Evolutionary conservation across 2,113 vertebrate species (phyloP).

Genomic region (Podocnemis expansa): DNA sequence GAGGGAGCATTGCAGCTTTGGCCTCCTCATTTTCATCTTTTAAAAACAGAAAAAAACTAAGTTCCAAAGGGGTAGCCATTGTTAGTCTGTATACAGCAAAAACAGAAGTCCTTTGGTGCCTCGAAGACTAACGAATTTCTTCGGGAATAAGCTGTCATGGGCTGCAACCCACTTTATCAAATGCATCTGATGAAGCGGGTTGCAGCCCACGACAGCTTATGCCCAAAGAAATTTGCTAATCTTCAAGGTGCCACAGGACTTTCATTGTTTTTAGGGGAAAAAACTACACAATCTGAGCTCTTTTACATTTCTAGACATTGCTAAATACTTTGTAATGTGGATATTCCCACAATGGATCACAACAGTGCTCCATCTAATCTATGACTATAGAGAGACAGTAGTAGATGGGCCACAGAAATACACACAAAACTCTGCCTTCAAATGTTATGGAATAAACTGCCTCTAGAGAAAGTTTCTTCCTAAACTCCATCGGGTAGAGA

Average conservation of each 20-base stretch:
- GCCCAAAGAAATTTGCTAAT: no score
- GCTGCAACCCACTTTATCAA: no score
- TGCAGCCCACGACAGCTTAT: no score
- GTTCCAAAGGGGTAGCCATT: no score
- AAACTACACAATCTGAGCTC: background rate
- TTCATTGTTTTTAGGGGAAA: no score
- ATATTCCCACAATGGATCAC: background rate
- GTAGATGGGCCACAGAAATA: rapidly evolving
- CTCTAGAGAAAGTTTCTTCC: rapidly evolving
- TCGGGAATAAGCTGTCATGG: no score
- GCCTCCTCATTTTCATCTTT: background rate
- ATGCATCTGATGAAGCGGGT: no score
- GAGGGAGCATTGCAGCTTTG: background rate
- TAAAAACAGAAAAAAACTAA: background rate
- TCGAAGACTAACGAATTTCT: no score
- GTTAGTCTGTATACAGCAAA: no score
- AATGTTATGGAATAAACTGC: rapidly evolving
- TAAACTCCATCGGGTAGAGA: rapidly evolving
- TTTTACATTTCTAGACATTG: background rate
- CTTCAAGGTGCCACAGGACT: no score
- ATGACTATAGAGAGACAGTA: background rate
- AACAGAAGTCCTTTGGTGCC: no score
- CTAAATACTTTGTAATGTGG: background rate
- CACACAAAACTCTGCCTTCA: rapidly evolving
- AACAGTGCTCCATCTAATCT: background rate